Conservation (phyloP, 2,113 vertebrate species). For the Heliornis fulica region DNA sequence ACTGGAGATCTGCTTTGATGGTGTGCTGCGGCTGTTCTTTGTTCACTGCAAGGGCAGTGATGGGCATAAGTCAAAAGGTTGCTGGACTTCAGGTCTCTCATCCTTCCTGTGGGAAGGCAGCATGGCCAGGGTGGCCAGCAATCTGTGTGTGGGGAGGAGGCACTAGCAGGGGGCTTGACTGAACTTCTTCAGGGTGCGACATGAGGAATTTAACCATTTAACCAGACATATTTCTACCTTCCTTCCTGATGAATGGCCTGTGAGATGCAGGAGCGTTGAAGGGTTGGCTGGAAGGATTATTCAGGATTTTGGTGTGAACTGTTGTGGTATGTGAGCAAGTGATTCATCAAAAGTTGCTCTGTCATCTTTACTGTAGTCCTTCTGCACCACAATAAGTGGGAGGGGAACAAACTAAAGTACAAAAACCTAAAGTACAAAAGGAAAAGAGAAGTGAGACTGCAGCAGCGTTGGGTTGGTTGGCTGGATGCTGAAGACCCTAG, state of each 20-base stretch:
- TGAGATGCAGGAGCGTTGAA: neutral
- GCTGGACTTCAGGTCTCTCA: neutral
- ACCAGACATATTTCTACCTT: neutral
- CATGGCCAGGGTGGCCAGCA: neutral
- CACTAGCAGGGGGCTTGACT: neutral
- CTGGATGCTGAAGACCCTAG: neutral
- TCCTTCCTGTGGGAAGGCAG: neutral
- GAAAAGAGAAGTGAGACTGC: neutral
- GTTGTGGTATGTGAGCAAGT: neutral
- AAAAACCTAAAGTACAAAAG: neutral
- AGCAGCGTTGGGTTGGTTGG: neutral
- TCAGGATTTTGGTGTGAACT: neutral
- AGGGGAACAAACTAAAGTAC: neutral
- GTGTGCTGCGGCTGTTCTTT: neutral
- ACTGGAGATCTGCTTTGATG: neutral
- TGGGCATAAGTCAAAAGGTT: neutral
- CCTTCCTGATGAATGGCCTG: neutral
- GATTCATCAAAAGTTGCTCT: neutral
- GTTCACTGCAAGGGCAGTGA: neutral
- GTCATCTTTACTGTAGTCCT: neutral
- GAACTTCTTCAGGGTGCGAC: neutral
- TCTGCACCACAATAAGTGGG: neutral
- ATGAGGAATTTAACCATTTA: neutral
- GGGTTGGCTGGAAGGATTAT: neutral
- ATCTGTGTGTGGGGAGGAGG: fast-evolving